Evolutionary conservation across 2,797 vertebrate species (phyloP).

Genomic region (Micromesistius poutassou): DNA sequence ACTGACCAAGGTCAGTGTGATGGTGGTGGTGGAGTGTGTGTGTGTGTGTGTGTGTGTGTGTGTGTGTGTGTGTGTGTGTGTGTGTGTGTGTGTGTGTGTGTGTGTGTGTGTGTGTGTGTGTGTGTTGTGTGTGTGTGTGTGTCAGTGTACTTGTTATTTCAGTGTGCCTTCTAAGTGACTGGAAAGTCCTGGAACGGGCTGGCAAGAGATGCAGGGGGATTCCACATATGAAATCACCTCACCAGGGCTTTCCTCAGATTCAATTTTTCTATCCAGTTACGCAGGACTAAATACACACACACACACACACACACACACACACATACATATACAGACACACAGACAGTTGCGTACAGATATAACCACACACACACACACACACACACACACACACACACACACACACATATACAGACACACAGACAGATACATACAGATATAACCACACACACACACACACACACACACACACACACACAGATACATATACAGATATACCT

Average conservation of each 20-base stretch:
- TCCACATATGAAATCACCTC: slow-evolving; percentile 66
- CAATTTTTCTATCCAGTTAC: slow-evolving; percentile 21
- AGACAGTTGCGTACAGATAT: slow-evolving; percentile 39
- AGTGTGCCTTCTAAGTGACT: slow-evolving; percentile 48
- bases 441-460: slow-evolving; percentile 30
- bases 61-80: slow-evolving; percentile 13
- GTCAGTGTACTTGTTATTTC: slow-evolving; percentile 32
- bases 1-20: slow-evolving; percentile 30
- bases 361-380: not conserved
- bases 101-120: slow-evolving; percentile 14
- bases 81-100: slow-evolving; percentile 10
- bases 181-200: slow-evolving; percentile 61
- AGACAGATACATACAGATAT: slow-evolving; percentile 9
- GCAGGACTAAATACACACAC: slow-evolving; percentile 5
- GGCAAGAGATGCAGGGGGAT: slow-evolving; percentile 51
- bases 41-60: slow-evolving; percentile 20
- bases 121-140: slow-evolving; percentile 11
- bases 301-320: slow-evolving; percentile 7
- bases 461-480: slow-evolving; percentile 24
- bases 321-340: slow-evolving; percentile 36
- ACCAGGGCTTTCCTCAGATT: slow-evolving; percentile 65
- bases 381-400: not conserved
- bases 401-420: slow-evolving; percentile 7
- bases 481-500: slow-evolving; percentile 16
- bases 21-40: slow-evolving; percentile 7